These are phyloP conservation scores for Aphodius granarius DNA, from an alignment of 2,888 invertebrate genomes.

Conservation along the genomic window DNA sequence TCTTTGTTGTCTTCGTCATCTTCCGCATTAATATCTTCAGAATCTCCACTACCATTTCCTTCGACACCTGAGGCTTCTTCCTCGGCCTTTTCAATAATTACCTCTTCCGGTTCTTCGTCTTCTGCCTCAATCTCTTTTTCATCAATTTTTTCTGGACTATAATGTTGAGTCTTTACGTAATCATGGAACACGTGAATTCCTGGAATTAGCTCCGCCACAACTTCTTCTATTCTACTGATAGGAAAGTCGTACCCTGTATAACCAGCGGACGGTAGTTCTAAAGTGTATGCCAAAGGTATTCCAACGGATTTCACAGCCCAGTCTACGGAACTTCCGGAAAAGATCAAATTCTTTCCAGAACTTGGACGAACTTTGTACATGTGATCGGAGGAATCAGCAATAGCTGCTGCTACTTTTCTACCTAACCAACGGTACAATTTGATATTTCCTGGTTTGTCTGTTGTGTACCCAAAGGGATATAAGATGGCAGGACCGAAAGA, in stretches of 20 bases:
- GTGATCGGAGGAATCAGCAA: constrained; percentile 47
- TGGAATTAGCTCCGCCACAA: constrained; percentile 15
- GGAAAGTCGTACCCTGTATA: constrained; percentile 64
- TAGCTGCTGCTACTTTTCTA: constrained; percentile 52
- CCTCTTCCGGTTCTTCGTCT: neutral
- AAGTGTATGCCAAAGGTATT: constrained; percentile 63
- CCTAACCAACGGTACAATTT: constrained; percentile 54
- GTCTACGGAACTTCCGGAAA: constrained; percentile 67
- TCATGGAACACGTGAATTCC: constrained; percentile 18
- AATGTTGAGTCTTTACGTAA: constrained; percentile 4
- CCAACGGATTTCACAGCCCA: constrained; percentile 61
- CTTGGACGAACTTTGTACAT: constrained; percentile 60
- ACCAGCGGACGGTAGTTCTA: constrained; percentile 64
- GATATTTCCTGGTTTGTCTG: constrained; percentile 56
- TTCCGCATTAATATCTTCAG: neutral
- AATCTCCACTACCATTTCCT: neutral
- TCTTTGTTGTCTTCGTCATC: neutral
- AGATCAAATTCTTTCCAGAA: constrained; percentile 51
- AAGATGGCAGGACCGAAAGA: constrained; percentile 70
- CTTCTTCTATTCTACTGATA: constrained; percentile 37
- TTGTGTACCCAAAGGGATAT: constrained; percentile 67
- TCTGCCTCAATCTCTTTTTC: neutral
- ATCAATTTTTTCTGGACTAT: constrained; percentile 2
- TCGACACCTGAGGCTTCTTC: neutral
- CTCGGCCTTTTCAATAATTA: neutral